These are phyloP conservation scores for Leucoma salicis DNA, from an alignment of 2,888 invertebrate genomes.

Conservation along the genomic window DNA sequence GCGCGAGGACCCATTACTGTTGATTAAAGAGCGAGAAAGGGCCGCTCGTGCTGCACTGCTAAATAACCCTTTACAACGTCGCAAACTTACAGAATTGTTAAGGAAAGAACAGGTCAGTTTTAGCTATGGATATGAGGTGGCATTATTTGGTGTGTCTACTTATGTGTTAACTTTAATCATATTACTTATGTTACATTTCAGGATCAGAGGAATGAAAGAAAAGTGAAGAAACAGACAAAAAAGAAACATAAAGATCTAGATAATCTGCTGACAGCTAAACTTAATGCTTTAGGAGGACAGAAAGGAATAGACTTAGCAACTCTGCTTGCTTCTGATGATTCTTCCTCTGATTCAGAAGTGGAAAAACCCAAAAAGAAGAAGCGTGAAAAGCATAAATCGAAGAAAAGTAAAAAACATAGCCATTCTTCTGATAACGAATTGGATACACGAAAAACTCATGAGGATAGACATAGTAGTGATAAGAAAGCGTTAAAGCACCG, in stretches of 20 bases:
- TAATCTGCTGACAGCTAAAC: slow-evolving; percentile 86
- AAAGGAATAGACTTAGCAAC: slow-evolving; percentile 60
- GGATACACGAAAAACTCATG: slow-evolving; percentile 20
- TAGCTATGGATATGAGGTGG: neutral
- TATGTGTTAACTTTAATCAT: neutral
- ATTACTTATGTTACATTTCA: slow-evolving; percentile 17
- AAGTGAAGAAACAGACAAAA: slow-evolving; percentile 72
- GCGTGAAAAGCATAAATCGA: slow-evolving; percentile 51
- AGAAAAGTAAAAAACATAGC: slow-evolving; percentile 41
- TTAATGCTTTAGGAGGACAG: slow-evolving; percentile 83
- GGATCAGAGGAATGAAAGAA: slow-evolving; percentile 68
- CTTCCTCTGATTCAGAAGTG: slow-evolving; percentile 49
- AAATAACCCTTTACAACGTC: slow-evolving; percentile 95
- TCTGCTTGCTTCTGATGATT: slow-evolving; percentile 61
- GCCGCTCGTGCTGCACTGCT: slow-evolving; percentile 92
- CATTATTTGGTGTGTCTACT: too few relatives aligned
- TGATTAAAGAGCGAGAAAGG: slow-evolving; percentile 94
- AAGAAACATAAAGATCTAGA: slow-evolving; percentile 83
- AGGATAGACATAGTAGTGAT: slow-evolving; percentile 11
- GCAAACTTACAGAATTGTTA: slow-evolving; percentile 91
- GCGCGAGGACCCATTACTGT: slow-evolving; percentile 95
- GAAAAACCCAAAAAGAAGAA: slow-evolving; percentile 51
- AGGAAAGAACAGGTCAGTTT: slow-evolving; percentile 76
- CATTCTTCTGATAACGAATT: slow-evolving; percentile 26
- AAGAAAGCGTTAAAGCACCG: slow-evolving; percentile 10